Evolutionary conservation across 2,113 vertebrate genomes (phyloP).

Genomic region (Calidris pygmaea): DNA sequence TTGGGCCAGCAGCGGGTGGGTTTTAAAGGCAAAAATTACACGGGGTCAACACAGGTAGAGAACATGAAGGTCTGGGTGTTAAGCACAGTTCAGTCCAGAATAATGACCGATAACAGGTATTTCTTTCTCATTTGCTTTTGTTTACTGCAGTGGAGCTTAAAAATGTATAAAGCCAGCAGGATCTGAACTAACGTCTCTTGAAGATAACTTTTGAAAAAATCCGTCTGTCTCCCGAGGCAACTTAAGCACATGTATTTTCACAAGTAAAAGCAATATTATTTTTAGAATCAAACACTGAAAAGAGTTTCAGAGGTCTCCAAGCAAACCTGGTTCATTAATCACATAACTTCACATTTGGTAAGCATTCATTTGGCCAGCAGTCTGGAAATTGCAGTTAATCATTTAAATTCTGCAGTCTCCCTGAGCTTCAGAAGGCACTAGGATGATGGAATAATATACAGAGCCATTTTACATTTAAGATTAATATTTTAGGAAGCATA

Average conservation of each 20-base stretch:
- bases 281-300: neutral
- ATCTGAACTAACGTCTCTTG: neutral
- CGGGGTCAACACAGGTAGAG: neutral
- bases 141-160: neutral
- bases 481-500: neutral
- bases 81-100: neutral
- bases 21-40: neutral
- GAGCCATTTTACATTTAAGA: neutral
- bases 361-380: neutral
- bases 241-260: neutral
- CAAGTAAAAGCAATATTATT: neutral
- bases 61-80: neutral
- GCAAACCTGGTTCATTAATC: neutral
- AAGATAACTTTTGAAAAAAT: neutral
- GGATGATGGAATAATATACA: neutral
- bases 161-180: neutral
- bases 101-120: neutral
- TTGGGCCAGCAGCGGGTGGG: accelerated
- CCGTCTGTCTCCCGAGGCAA: neutral
- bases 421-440: neutral
- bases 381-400: neutral
- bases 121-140: neutral
- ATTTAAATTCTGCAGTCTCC: neutral
- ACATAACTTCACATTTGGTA: neutral
- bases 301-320: neutral